Percentiles rank a stretch among this genome's conserved stretches.
These are phyloP conservation scores for Phylloscopus whistleri DNA, from an alignment of 2,113 vertebrate species.

Conservation along the genomic window DNA sequence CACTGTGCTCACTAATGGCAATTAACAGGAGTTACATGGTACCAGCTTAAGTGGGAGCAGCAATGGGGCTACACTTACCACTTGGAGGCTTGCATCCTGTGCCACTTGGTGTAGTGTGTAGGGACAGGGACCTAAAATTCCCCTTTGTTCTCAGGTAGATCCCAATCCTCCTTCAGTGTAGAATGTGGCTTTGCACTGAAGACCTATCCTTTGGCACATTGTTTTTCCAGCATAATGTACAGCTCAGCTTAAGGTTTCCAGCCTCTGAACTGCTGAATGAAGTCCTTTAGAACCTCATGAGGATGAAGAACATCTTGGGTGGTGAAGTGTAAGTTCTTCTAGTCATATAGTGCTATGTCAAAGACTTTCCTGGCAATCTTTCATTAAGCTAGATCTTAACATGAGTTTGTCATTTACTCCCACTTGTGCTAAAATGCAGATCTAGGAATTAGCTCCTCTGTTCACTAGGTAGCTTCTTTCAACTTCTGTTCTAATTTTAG, in stretches of 20 bases:
- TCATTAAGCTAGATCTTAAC: background rate
- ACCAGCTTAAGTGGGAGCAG: background rate
- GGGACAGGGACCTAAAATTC: background rate
- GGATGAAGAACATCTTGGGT: background rate
- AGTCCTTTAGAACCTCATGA: background rate
- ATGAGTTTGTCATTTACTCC: background rate
- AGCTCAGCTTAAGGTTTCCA: background rate
- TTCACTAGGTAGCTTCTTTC: background rate
- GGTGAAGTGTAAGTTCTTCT: background rate
- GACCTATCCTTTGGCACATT: background rate
- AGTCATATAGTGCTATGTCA: accelerated
- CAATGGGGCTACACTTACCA: background rate
- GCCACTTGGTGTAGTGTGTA: background rate
- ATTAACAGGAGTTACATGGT: background rate
- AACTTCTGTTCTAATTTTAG: background rate
- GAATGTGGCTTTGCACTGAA: background rate
- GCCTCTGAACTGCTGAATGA: background rate
- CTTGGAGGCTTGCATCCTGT: background rate
- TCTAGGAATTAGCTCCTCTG: background rate
- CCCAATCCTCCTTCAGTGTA: background rate
- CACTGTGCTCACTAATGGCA: background rate
- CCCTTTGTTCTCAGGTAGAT: background rate
- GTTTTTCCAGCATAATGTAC: background rate
- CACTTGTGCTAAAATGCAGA: background rate
- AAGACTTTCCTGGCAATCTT: background rate